Evolutionary conservation across 2,797 vertebrate genomes (phyloP).

Genomic region (Menidia menidia): DNA sequence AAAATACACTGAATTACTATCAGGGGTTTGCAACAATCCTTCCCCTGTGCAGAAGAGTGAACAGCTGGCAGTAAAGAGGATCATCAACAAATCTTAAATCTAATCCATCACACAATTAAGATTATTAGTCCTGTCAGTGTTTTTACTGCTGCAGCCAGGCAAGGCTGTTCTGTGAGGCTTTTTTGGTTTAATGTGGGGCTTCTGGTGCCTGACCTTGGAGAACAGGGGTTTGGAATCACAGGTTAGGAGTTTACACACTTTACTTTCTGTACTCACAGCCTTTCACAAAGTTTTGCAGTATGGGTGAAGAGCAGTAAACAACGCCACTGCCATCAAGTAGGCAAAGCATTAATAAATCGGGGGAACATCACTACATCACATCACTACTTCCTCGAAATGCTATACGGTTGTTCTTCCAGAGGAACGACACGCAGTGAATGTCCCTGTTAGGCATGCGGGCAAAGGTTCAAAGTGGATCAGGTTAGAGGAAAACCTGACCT

Average conservation of each 20-base stretch:
- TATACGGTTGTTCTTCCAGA: conserved; percentile 7
- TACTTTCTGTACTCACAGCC: conserved; percentile 26
- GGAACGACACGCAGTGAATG: background rate
- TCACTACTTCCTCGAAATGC: conserved; percentile 14
- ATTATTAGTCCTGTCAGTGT: background rate
- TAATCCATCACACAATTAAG: conserved; percentile 10
- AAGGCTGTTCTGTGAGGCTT: conserved; percentile 5
- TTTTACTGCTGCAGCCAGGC: background rate
- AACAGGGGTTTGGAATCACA: conserved; percentile 17
- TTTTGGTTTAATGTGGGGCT: conserved; percentile 6
- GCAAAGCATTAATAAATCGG: conserved; percentile 23
- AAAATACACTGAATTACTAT: background rate
- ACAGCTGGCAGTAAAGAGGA: background rate
- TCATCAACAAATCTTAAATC: conserved; percentile 3
- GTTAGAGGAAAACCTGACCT: conserved; percentile 57
- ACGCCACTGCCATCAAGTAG: background rate
- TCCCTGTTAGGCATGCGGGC: background rate
- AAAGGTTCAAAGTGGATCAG: conserved; percentile 5
- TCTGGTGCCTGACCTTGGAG: conserved; percentile 58
- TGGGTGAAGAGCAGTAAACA: conserved; percentile 4
- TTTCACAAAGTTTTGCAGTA: conserved; percentile 52
- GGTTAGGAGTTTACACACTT: conserved; percentile 28
- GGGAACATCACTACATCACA: background rate
- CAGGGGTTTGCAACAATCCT: background rate
- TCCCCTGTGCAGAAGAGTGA: background rate